Evolutionary conservation across 1,140 invertebrate species (phyloP).

Genomic region (Heterodera schachtii): DNA sequence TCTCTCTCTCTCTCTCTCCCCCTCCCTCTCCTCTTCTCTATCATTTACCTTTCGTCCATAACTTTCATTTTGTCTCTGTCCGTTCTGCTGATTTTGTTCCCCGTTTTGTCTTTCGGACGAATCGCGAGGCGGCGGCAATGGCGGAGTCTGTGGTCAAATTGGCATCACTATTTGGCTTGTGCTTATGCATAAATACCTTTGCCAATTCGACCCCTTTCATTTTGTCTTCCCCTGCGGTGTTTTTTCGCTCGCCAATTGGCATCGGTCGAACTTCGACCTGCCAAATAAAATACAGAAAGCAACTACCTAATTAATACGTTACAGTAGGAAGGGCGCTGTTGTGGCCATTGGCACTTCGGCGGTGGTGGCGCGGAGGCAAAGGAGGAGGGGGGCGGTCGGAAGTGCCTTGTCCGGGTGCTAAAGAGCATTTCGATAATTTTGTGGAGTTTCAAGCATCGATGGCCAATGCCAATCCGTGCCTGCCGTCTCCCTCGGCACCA

Average conservation of each 20-base stretch:
- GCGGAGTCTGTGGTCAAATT: not conserved
- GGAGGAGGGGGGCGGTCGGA: slow-evolving; percentile 41
- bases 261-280: slow-evolving; percentile 47
- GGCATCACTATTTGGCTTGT: not conserved
- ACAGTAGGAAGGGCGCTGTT: slow-evolving; percentile 15
- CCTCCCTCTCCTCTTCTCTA: too few species aligned
- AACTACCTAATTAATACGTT: not conserved
- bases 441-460: too few species aligned
- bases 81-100: not conserved
- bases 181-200: not conserved
- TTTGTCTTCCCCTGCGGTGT: not conserved
- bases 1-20: too few species aligned
- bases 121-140: not conserved
- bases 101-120: not conserved
- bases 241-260: slow-evolving; percentile 1
- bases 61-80: slow-evolving; percentile 9
- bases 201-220: not conserved
- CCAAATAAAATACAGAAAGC: slow-evolving; percentile 26
- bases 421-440: too few species aligned
- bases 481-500: slow-evolving; percentile 33
- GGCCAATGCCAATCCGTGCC: not conserved
- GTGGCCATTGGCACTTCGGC: slow-evolving; percentile 7
- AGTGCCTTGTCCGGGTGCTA: slow-evolving; percentile 34
- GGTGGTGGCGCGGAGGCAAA: slow-evolving; percentile 35
- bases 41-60: not conserved